phyloP scores from a whole-genome alignment of 2,113 vertebrate species.

The Antigone vipio region DNA sequence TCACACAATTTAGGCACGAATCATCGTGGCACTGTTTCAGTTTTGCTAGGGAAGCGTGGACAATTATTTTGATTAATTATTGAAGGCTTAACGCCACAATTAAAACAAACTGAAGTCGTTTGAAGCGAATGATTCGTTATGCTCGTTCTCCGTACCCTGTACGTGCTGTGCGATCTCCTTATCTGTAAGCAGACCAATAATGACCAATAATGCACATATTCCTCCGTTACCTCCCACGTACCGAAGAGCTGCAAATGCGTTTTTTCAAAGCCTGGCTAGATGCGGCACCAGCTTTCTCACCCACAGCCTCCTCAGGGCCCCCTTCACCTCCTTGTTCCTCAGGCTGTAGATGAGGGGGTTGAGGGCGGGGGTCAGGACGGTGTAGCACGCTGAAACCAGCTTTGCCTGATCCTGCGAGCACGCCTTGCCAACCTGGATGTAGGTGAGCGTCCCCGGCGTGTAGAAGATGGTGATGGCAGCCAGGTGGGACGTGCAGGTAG shows the following conservation, averaged over 20 bases:
- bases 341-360: constrained; percentile 41
- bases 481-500: neutral
- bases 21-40: rapidly evolving
- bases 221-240: rapidly evolving
- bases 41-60: neutral
- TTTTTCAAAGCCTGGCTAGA: neutral
- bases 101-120: neutral
- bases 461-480: neutral
- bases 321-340: constrained; percentile 26
- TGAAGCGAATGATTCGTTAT: rapidly evolving
- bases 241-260: no score
- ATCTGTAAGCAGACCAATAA: no score
- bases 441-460: neutral
- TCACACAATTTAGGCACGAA: neutral
- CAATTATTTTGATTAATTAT: rapidly evolving
- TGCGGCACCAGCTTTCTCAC: neutral
- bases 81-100: rapidly evolving
- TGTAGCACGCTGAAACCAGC: neutral
- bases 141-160: rapidly evolving
- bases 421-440: neutral
- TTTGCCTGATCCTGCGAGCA: neutral
- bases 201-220: rapidly evolving
- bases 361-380: constrained; percentile 4
- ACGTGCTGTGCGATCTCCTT: neutral
- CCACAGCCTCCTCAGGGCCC: neutral